Evolutionary conservation across 2,113 vertebrate genomes (phyloP).

Genomic region (Scytalopus superciliaris): DNA sequence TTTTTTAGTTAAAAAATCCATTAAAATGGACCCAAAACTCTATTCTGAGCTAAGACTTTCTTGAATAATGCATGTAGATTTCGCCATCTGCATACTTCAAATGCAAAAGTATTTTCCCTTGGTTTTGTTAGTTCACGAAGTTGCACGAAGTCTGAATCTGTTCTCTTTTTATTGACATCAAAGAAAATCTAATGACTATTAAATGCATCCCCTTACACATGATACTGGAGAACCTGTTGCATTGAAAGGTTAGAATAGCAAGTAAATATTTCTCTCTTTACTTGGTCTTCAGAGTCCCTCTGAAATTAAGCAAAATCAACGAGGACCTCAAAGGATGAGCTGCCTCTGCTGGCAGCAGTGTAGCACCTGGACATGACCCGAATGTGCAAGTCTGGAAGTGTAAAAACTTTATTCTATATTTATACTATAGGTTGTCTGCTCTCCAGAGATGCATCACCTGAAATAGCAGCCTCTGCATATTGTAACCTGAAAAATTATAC

Average conservation of each 20-base stretch:
- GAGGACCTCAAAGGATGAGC: background rate
- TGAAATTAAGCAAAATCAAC: background rate
- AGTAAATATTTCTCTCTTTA: background rate
- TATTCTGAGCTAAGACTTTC: background rate
- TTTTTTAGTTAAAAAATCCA: fast-evolving
- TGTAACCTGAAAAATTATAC: background rate
- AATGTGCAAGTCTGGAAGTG: background rate
- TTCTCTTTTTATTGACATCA: background rate
- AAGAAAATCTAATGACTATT: background rate
- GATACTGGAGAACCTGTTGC: background rate
- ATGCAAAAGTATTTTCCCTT: background rate
- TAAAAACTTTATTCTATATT: background rate
- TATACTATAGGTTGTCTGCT: background rate
- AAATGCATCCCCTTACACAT: fast-evolving
- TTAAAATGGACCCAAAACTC: background rate
- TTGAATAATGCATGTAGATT: background rate
- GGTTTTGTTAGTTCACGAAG: background rate
- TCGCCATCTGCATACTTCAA: background rate
- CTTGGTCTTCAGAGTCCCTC: background rate
- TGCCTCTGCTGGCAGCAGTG: background rate
- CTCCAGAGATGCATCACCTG: background rate
- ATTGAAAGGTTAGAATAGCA: background rate
- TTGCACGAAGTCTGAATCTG: background rate
- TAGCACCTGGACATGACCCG: fast-evolving
- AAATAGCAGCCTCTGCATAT: background rate